Percentiles rank a stretch among this genome's conserved stretches.
phyloP scores from a whole-genome alignment of 2,797 vertebrate species.

The Limnodromus scolopaceus region DNA sequence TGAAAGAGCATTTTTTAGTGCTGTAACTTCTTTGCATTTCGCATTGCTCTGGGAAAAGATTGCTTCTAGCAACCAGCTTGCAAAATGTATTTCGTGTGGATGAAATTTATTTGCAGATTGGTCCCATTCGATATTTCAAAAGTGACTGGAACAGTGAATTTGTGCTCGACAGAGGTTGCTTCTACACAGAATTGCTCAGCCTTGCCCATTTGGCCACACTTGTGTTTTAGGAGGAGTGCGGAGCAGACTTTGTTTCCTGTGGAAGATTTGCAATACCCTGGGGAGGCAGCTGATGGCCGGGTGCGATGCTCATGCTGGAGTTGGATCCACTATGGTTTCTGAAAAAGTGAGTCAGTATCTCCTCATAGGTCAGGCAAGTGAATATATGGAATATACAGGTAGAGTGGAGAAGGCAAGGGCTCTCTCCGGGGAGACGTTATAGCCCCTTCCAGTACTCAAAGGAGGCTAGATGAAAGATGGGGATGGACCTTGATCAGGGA shows the following conservation, averaged over 20 bases:
- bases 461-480: neutral
- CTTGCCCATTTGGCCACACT: neutral
- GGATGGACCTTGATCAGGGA: neutral
- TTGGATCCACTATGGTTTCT: slow-evolving; percentile 71
- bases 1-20: neutral
- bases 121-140: neutral
- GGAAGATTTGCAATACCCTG: slow-evolving; percentile 79
- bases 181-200: neutral
- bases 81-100: neutral
- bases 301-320: slow-evolving; percentile 75
- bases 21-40: neutral
- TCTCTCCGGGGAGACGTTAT: neutral
- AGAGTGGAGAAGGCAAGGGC: neutral
- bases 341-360: slow-evolving; percentile 73
- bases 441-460: neutral
- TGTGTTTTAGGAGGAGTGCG: slow-evolving; percentile 72
- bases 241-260: slow-evolving; percentile 76
- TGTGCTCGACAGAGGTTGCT: neutral
- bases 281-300: slow-evolving; percentile 73
- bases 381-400: slow-evolving; percentile 80
- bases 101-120: neutral
- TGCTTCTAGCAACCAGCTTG: neutral
- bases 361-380: slow-evolving; percentile 71
- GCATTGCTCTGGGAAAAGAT: neutral
- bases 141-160: neutral